A percentile compares a stretch with the other conserved stretches of the same genome.
These are phyloP conservation scores for Luscinia megarhynchos DNA, from an alignment of 2,797 vertebrate species.

Conservation along the genomic window DNA sequence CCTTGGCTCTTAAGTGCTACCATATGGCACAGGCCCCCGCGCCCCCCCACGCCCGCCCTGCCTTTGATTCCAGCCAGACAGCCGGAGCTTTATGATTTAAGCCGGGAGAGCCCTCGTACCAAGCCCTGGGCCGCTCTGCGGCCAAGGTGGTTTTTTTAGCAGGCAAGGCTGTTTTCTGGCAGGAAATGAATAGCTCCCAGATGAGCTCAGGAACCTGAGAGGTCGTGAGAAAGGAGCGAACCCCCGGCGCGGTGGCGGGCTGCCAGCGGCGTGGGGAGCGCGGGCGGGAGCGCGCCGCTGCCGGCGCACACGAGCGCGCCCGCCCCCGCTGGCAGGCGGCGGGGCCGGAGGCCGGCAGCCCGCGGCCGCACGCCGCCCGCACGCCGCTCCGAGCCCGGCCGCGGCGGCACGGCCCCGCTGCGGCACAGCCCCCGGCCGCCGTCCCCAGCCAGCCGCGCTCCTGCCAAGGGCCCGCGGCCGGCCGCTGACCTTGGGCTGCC, in stretches of 20 bases:
- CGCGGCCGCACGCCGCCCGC: background rate
- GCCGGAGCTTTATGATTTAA: constrained; percentile 90
- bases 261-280: constrained; percentile 46
- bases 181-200: constrained; percentile 99
- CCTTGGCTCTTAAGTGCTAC: constrained; percentile 91
- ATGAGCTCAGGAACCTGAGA: constrained; percentile 97
- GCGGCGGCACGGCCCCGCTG: background rate
- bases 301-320: constrained; percentile 23
- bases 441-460: background rate
- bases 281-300: constrained; percentile 17
- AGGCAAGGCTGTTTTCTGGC: constrained; percentile 94
- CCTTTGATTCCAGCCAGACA: constrained; percentile 89
- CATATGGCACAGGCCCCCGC: constrained; percentile 84
- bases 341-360: too few species aligned
- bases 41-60: constrained; percentile 57
- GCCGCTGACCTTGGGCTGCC: background rate
- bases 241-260: constrained; percentile 80
- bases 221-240: constrained; percentile 98
- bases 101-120: constrained; percentile 87
- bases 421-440: background rate
- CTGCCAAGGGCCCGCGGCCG: background rate
- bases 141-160: constrained; percentile 85
- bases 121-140: constrained; percentile 87
- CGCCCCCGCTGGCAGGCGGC: constrained; percentile 12
- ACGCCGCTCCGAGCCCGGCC: background rate